Evolutionary conservation across 2,113 vertebrate species (phyloP).

Genomic region (Aspiorhynchus laticeps): DNA sequence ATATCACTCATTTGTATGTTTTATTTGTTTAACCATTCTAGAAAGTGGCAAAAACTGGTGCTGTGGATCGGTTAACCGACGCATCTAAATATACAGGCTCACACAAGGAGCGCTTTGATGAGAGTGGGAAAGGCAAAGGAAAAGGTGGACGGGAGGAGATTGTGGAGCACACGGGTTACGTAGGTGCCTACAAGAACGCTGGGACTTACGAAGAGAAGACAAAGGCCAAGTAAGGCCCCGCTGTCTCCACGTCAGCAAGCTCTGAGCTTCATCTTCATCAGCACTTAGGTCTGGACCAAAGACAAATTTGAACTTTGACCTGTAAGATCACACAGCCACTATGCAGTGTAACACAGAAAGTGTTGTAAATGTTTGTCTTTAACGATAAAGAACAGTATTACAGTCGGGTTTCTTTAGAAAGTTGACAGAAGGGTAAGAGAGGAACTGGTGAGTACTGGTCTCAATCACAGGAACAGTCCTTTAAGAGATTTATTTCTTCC

Average conservation of each 20-base stretch:
- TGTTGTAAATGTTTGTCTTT: conserved; percentile 41
- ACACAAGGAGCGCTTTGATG: conserved; percentile 92
- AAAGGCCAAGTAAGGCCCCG: conserved; percentile 74
- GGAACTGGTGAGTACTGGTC: neutral
- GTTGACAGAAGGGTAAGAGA: conserved; percentile 11
- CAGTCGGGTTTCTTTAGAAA: neutral
- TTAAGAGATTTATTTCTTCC: neutral
- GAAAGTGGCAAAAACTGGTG: conserved; percentile 86
- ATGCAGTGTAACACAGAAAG: conserved; percentile 40
- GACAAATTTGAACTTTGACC: conserved; percentile 54
- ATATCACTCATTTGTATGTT: neutral
- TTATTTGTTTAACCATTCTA: conserved; percentile 59
- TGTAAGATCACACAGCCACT: conserved; percentile 16
- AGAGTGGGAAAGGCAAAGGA: conserved; percentile 87
- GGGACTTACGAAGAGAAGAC: conserved; percentile 89
- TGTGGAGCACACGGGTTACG: conserved; percentile 91
- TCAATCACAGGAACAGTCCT: neutral
- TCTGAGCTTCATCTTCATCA: conserved; percentile 39
- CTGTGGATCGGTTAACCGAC: conserved; percentile 90
- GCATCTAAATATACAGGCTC: conserved; percentile 92
- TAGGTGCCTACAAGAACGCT: conserved; percentile 88
- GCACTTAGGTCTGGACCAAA: conserved; percentile 68
- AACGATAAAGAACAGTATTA: conserved; percentile 26
- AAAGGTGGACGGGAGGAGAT: conserved; percentile 88
- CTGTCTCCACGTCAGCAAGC: conserved; percentile 12